Evolutionary conservation across 2,888 invertebrate species (phyloP), one percentile per base, ranked within the genome.

Genomic region (Erebia ligea): DNA sequence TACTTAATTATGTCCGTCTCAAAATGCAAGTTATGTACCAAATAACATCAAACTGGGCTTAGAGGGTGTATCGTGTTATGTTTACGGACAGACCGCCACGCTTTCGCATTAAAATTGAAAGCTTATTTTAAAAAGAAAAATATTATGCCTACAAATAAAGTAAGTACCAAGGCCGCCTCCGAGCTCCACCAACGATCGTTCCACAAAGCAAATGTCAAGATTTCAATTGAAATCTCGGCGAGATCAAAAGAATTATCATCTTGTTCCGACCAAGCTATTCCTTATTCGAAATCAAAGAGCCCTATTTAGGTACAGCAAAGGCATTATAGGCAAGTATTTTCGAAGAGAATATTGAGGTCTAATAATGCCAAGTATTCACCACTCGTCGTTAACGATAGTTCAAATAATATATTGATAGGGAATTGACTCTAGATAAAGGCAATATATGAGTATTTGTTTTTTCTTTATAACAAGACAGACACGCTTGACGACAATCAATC

Each of bases 201-300:
- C 66, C 62, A 74, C 72, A 74, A 74, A 72, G 74, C 65, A 70
- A 62, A 72, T 73, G 68, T 75, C 75, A 73, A 76, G 73, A 76
- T 74, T 72, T 72, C 72, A 74, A 75, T 75, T 75, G 70, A 75
- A 75, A 76, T 76, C 70, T 75, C 58, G 70, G 68, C 65, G 56
- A 75, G 73, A 76, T 76, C 75, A 76, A 76, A 75, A 71, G 76
- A 76, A 75, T 76, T 70, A 76, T 71, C 75, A 72, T 72, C 72
- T 72, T 70, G 68, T 75, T 75, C 72, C 75, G 68, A 72, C 66
- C 74, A 75, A 74, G 71, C 59, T 71, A 69, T 69, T 74, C 68
- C 69, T 70, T 73, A 72, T 72, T 71, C 70, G 68, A 73, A 72
- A 72, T 74, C 72, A 72, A 72, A 68, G 69, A 69, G 67, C 64